phyloP scores from a whole-genome alignment of 2,113 vertebrate genomes.

The Castor canadensis region DNA sequence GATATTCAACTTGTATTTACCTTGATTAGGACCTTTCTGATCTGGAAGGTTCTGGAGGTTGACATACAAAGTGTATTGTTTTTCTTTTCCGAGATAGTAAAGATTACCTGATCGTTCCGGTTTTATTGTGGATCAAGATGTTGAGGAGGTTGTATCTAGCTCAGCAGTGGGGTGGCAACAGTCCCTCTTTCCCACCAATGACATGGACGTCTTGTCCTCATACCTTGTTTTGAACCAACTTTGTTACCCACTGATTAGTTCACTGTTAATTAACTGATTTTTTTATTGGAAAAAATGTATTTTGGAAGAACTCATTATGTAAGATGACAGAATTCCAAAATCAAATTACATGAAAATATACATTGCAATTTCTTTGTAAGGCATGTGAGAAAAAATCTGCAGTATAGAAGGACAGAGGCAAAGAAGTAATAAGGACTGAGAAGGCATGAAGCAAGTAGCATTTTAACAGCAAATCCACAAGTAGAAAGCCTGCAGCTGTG shows the following conservation, averaged over 20 bases:
- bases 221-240: not conserved
- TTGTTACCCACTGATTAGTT: not conserved
- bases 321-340: conserved; percentile 95
- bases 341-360: conserved; percentile 99
- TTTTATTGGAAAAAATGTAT: conserved; percentile 93
- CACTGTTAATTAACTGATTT: no score
- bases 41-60: no score
- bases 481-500: conserved; percentile 87
- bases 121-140: not conserved
- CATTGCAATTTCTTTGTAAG: conserved; percentile 99
- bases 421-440: conserved; percentile 67
- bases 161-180: not conserved
- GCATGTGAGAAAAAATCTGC: conserved; percentile 88
- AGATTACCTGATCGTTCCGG: not conserved
- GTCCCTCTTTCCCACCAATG: not conserved
- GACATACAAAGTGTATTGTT: not conserved
- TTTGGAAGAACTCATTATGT: conserved; percentile 99
- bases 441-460: conserved; percentile 68
- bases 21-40: not conserved
- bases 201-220: not conserved
- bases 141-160: not conserved
- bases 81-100: not conserved
- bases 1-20: not conserved
- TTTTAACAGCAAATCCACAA: conserved; percentile 87
- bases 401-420: conserved; percentile 68